Base-by-base conservation (phyloP, 2,797 vertebrate genomes). In the Telmatherina bonti region DNA sequence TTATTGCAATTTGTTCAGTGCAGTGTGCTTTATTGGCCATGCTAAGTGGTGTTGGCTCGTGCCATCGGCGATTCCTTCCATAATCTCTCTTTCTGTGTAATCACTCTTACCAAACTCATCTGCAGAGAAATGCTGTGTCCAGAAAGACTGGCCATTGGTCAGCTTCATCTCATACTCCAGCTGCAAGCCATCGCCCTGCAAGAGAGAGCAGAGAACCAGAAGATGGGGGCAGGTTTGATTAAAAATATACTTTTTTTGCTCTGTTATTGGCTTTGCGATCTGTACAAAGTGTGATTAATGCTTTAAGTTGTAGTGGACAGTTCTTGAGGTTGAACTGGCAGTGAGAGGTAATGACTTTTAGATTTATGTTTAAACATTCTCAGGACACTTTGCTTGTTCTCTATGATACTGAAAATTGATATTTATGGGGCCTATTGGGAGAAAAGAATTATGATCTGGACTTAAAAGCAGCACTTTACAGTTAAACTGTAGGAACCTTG, bases 101-200 rank as follows among this genome's bases (percentile, higher is more conserved):
- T 83, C 80, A 52, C 51, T 62, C 96, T 95, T 85, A 98, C 97
- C 97, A 35, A 98, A 98, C 79, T 98, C 96, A 64, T 98, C 96
- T 0, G 97, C 97, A 0, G 97, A 98, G 90, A 98, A 97, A 91
- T 98, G 97, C 66, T 94, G 91, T 0, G 96, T 98, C 97, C 97
- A 98, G 85, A 98, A 97, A n/a, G 97, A 98, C 90, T 96, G 95
- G 66, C 97, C 97, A 0, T 98, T 98, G 77, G 96, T 97, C 78
- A 98, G 94, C 20, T 95, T 95, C 96, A 98, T 97, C 89, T 98
- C 97, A 0, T 97, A 98, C 83, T 97, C 95, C 89, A 98, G 86
- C 89, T 95, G 95, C 76, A 98, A 82, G 49, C 97, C 97, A 10
- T 96, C 96, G 20, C 96, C 96, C 97, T 98, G 90, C 2, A 2